phyloP scores from a whole-genome alignment of 1,140 invertebrate genomes.

The Drosophila nigrodunni region DNA sequence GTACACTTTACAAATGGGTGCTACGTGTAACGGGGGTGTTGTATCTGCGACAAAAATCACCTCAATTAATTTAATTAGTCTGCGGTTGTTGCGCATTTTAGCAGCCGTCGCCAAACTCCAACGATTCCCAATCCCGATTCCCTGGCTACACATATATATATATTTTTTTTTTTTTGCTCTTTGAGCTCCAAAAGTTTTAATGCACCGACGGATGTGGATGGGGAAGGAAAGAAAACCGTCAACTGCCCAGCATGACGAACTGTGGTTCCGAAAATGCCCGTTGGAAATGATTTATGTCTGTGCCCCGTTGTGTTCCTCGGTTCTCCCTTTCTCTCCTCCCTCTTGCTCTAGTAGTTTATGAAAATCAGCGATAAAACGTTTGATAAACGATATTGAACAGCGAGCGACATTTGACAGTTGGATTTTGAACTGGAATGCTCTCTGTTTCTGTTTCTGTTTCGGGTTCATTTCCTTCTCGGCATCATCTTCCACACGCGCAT shows the following conservation, averaged over 20 bases:
- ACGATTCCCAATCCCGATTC: not conserved
- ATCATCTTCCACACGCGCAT: constrained; percentile 36
- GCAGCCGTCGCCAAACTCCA: constrained; percentile 20
- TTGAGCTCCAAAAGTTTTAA: constrained; percentile 23
- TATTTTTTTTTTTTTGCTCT: constrained; percentile 21
- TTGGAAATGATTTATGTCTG: constrained; percentile 64
- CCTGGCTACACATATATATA: not conserved
- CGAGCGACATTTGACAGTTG: constrained; percentile 66
- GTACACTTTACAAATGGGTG: constrained; percentile 69
- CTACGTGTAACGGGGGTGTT: constrained; percentile 42
- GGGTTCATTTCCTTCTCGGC: constrained; percentile 12
- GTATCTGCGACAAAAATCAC: constrained; percentile 77
- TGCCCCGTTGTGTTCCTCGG: constrained; percentile 44
- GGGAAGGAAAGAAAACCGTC: constrained; percentile 33
- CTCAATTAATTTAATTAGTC: constrained; percentile 83
- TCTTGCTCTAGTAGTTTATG: constrained; percentile 27
- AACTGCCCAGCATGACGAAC: constrained; percentile 70
- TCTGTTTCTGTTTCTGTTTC: not conserved
- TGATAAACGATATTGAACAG: constrained; percentile 69
- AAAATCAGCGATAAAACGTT: constrained; percentile 56
- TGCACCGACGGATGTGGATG: not conserved
- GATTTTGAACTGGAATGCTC: constrained; percentile 14
- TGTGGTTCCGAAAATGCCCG: constrained; percentile 46
- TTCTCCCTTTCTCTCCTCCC: not conserved
- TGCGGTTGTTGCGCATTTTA: constrained; percentile 67